Evolutionary conservation across 1,140 invertebrate species (phyloP).

Genomic region (Cydia amplana): DNA sequence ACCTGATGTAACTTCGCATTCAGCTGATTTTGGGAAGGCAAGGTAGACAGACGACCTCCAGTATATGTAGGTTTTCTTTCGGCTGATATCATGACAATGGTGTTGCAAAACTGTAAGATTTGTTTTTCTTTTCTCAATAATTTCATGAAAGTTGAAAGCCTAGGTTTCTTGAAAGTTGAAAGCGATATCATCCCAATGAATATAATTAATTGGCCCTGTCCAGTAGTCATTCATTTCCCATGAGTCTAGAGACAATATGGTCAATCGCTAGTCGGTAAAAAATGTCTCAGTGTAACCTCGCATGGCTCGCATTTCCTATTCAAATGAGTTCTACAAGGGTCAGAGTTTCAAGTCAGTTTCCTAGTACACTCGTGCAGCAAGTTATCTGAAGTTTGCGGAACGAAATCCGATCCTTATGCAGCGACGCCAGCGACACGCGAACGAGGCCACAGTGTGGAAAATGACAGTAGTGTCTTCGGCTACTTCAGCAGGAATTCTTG

Average conservation of each 20-base stretch:
- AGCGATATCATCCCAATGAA: neutral
- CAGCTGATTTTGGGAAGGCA: slow-evolving; percentile 40
- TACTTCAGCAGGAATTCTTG: too few species aligned
- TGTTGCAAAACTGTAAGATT: neutral
- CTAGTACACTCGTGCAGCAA: slow-evolving; percentile 55
- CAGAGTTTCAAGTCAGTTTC: slow-evolving; percentile 32
- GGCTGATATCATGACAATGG: too few species aligned
- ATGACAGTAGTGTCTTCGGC: neutral
- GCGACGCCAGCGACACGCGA: slow-evolving; percentile 55
- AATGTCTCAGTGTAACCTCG: neutral
- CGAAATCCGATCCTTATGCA: slow-evolving; percentile 71
- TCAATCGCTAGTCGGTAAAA: neutral
- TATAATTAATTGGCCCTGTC: neutral
- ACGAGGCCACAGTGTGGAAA: slow-evolving; percentile 56
- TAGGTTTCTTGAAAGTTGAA: neutral
- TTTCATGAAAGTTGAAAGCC: too few species aligned
- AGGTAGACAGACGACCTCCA: neutral
- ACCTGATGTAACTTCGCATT: slow-evolving; percentile 56
- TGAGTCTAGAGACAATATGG: neutral
- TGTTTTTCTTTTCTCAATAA: neutral
- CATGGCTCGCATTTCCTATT: slow-evolving; percentile 1
- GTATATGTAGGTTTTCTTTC: too few species aligned
- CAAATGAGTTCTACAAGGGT: slow-evolving; percentile 19
- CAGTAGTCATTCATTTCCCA: neutral
- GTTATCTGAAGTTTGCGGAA: slow-evolving; percentile 76